These are phyloP conservation scores for Lutjanus erythropterus DNA, from an alignment of 2,113 vertebrate genomes.

Conservation along the genomic window DNA sequence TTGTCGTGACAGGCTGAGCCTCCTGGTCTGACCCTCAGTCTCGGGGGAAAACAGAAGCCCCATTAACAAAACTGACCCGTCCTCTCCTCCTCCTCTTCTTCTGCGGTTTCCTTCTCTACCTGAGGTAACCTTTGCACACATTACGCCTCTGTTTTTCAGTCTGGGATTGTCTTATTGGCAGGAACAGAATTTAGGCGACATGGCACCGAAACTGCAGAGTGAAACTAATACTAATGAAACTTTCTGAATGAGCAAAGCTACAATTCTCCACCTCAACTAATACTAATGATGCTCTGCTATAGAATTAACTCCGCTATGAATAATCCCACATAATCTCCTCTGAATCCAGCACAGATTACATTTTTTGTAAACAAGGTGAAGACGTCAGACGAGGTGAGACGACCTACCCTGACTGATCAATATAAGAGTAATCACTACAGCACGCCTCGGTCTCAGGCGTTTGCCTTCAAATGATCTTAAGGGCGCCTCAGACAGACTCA, in stretches of 20 bases:
- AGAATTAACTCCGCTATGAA: neutral
- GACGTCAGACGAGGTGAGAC: neutral
- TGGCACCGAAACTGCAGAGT: neutral
- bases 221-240: slow-evolving; percentile 28
- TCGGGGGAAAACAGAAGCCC: slow-evolving; percentile 19
- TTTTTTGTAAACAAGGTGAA: neutral
- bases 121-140: slow-evolving; percentile 24
- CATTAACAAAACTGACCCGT: slow-evolving; percentile 34
- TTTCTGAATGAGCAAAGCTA: slow-evolving; percentile 3
- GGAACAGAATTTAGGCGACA: neutral
- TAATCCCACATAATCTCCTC: slow-evolving; percentile 41
- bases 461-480: slow-evolving; percentile 3
- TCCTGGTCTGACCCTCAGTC: slow-evolving; percentile 17
- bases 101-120: neutral
- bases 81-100: neutral
- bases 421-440: slow-evolving; percentile 18
- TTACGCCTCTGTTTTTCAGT: neutral
- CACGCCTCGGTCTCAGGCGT: neutral
- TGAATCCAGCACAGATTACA: slow-evolving; percentile 19
- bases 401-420: neutral
- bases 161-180: slow-evolving; percentile 2
- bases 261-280: slow-evolving; percentile 7
- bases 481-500: no score
- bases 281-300: neutral
- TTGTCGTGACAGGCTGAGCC: slow-evolving; percentile 24